Conservation (phyloP, 2,888 invertebrate species). For the Lathronympha strigana region DNA sequence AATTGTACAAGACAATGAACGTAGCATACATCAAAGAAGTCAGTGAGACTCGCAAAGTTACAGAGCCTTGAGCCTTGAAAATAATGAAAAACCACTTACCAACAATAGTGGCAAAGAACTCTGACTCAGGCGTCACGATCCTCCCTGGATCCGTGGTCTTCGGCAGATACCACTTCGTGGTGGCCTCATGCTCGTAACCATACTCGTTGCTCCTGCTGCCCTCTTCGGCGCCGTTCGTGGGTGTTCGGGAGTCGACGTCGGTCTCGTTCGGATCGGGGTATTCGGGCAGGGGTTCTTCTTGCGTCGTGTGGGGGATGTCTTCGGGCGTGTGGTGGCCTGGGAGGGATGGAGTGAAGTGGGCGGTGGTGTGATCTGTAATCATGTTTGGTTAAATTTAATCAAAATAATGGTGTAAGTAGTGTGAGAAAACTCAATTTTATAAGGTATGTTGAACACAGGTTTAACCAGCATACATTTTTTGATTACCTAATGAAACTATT, state of each 20-base stretch:
- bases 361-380: conserved; percentile 66
- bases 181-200: conserved; percentile 73
- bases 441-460: too few relatives aligned
- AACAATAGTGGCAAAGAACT: conserved; percentile 79
- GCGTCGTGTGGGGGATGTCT: conserved; percentile 75
- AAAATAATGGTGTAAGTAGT: too few relatives aligned
- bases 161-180: conserved; percentile 78
- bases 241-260: conserved; percentile 67
- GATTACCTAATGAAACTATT: too few relatives aligned
- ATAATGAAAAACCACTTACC: conserved; percentile 63
- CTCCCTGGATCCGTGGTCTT: conserved; percentile 74
- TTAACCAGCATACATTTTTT: too few relatives aligned
- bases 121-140: conserved; percentile 77
- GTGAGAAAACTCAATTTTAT: too few relatives aligned
- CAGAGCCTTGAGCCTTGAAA: too few relatives aligned
- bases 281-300: conserved; percentile 77
- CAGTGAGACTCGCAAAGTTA: too few relatives aligned
- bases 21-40: too few relatives aligned
- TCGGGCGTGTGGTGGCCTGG: conserved; percentile 63
- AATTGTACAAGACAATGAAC: too few relatives aligned
- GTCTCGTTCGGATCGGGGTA: conserved; percentile 67
- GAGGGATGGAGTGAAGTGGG: conserved; percentile 69
- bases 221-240: conserved; percentile 59
- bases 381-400: not conserved
- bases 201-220: conserved; percentile 61